Conservation (phyloP, 2,888 invertebrate genomes). For the Cheilosia vernalis region DNA sequence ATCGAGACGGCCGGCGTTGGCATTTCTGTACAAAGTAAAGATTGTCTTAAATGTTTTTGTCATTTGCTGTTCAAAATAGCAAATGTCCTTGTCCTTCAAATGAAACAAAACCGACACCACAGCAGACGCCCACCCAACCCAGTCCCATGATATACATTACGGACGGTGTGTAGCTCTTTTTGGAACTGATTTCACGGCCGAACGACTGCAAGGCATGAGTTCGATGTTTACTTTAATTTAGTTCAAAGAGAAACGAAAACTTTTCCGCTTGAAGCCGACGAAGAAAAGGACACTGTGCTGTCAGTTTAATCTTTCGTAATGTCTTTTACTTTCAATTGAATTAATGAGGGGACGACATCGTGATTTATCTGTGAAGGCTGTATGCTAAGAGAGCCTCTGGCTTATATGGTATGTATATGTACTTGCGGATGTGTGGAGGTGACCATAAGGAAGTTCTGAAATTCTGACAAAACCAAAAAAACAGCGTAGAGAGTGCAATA, state of each 20-base stretch:
- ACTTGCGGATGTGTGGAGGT: slow-evolving; percentile 17
- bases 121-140: too few species aligned
- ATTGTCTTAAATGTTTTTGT: slow-evolving; percentile 50
- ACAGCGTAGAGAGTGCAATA: slow-evolving; percentile 18
- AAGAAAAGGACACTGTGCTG: slow-evolving; percentile 1
- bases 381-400: background rate
- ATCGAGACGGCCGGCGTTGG: background rate
- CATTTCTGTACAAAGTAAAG: too few species aligned
- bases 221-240: slow-evolving; percentile 62
- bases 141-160: background rate
- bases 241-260: slow-evolving; percentile 48
- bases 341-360: slow-evolving; percentile 63
- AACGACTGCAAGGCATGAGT: slow-evolving; percentile 37
- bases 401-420: background rate
- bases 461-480: slow-evolving; percentile 25
- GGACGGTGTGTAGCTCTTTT: slow-evolving; percentile 10
- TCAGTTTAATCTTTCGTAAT: slow-evolving; percentile 51
- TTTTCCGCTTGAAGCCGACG: background rate
- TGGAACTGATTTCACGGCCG: slow-evolving; percentile 42
- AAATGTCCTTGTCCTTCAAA: slow-evolving; percentile 37
- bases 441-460: slow-evolving; percentile 70
- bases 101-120: background rate
- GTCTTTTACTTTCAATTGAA: slow-evolving; percentile 62
- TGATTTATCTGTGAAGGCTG: slow-evolving; percentile 7
- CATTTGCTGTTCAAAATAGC: slow-evolving; percentile 32